Base-by-base conservation (phyloP, 1,140 invertebrate genomes). In the Drosophila chauvacae region DNA sequence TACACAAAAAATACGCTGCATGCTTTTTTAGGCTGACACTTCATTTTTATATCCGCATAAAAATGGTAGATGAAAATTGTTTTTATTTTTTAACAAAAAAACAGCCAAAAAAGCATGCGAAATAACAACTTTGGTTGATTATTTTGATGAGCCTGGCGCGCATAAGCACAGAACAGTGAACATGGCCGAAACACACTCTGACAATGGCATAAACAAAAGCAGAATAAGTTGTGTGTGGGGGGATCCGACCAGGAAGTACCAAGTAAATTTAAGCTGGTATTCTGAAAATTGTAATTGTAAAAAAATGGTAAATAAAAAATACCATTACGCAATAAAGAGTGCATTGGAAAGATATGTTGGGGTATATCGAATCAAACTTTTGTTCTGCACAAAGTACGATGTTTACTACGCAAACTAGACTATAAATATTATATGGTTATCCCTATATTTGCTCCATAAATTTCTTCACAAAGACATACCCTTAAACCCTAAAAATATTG, bases 121-220 rank as follows among this genome's bases (percentile, higher is more conserved):
- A 78, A 71, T 64, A 63, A 56, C 71, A 87, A 84, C 80, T 88
- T 88, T 84, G 77, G 72, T 88, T 88, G 84, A 87, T 87, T 88
- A 87, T 87, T 87, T 87, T 88, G 84, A 87, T 87, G 84, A 88
- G 77, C 48, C 63, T 41, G 63, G 53, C 72, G 72, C 71, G 60
- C 71, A 76, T 57, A 77, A 80, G 72, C 64, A 64, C 77, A 69
- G 77, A 85, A 85, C 81, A 84, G 81, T 84, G 81, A 85, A 77
- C 80, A 76, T 77, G 47, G 47, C 63, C 39, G 26, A 66, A 41
- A 76, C 53, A 35, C 42, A 33, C 57, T 18, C 33, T 56, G 35
- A 23, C 20, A 23, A 23, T 39, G 20, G 59, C 42, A 48, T 9
- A 69, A 41, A 58, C 61, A 68, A 56, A 55, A 10, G 14, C 35